A percentile compares a stretch with the other conserved stretches of the same genome.
Conservation (phyloP, 2,113 vertebrate species). For the Tetraodon nigroviridis region DNA sequence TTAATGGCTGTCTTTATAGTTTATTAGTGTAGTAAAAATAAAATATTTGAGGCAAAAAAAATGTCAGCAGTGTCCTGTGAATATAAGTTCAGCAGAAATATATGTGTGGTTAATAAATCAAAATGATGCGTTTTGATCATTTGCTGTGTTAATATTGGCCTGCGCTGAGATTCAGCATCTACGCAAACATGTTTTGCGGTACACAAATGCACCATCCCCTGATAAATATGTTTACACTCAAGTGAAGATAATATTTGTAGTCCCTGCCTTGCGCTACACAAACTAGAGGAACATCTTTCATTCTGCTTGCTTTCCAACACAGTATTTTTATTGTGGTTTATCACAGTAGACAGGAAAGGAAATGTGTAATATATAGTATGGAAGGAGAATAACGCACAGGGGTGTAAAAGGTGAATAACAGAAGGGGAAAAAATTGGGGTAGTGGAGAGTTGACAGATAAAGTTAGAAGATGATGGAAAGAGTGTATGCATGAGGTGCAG, state of each 20-base stretch:
- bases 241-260: conserved; percentile 57
- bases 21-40: conserved; percentile 16
- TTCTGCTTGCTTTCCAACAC: conserved; percentile 30
- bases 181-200: conserved; percentile 35
- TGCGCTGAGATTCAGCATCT: not conserved
- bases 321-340: conserved; percentile 45
- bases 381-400: conserved; percentile 13
- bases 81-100: conserved; percentile 9
- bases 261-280: conserved; percentile 48
- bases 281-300: conserved; percentile 46
- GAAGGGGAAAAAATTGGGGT: conserved; percentile 26
- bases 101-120: no score
- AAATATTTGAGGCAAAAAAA: conserved; percentile 13
- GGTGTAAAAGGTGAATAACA: conserved; percentile 38
- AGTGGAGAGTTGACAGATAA: conserved; percentile 21
- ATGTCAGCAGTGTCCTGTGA: conserved; percentile 2
- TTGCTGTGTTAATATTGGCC: not conserved
- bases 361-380: conserved; percentile 2
- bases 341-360: not conserved
- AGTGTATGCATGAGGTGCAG: conserved; percentile 19
- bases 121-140: no score
- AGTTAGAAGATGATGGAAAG: conserved; percentile 35
- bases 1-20: conserved; percentile 31
- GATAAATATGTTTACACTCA: conserved; percentile 59
- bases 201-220: conserved; percentile 39